Evolutionary conservation across 1,140 invertebrate species (phyloP), one percentile per base, ranked within the genome.

Genomic region (Contarinia nasturtii): DNA sequence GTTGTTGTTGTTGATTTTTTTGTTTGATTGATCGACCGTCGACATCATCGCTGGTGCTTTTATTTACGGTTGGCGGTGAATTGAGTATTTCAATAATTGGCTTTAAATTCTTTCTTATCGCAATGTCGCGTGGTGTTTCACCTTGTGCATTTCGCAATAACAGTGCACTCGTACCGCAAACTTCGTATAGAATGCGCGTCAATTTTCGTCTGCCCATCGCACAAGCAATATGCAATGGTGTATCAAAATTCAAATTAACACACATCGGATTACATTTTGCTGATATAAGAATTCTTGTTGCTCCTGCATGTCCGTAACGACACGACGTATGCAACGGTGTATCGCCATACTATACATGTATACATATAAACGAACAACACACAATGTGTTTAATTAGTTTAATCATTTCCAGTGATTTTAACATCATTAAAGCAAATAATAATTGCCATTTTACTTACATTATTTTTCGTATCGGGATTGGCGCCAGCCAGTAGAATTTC

Each of bases 221-320:
- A 44, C 88, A 82, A 5, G 89, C 79, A 52, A 96, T 94, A 61
- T 96, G 92, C 17, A 96, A 64, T 0, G 87, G 80, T 0, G 89
- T 93, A 60, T 97, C 92, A 2, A 89, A 90, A 68, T 97, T 96
- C 66, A 94, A 92, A 62, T 97, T 97, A 54, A 89, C 84, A 61
- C 88, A 83, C 44, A 84, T 86, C 20, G 91, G 80, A 51, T 80
- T 74, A 58, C 84, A 87, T 45, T 82, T 68, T 3, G 88, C 92
- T 43, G 88, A 93, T 48, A 97, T 83, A 10, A 96, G 73, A 50
- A 97, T 96, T 21, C 92, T 70, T 0, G 86, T 86, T 27, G 96
- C 93, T 15, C 95, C 94, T 0, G 91, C 93, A 66, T 97, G 92
- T 1, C 93, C 93, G 54, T 80, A 95, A 12, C 94, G 74, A 1